Evolutionary conservation across 2,797 vertebrate genomes (phyloP).

Genomic region (Syndactyla subalaris): DNA sequence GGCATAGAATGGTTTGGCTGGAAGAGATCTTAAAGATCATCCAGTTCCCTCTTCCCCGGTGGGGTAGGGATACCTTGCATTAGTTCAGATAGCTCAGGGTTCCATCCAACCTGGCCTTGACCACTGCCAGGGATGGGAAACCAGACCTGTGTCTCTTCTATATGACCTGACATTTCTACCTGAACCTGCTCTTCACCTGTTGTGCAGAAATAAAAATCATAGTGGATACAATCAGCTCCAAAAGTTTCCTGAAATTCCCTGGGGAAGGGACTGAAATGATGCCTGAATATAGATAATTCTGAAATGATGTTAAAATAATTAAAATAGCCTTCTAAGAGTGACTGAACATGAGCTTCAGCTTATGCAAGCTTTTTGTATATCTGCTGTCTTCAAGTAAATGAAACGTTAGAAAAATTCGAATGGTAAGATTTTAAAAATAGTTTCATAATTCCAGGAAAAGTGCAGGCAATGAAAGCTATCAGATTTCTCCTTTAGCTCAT

Average conservation of each 20-base stretch:
- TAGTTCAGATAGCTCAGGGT: not conserved
- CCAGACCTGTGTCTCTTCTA: not conserved
- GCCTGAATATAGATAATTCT: not conserved
- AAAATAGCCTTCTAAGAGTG: not conserved
- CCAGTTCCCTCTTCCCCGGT: not conserved
- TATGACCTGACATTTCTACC: not conserved
- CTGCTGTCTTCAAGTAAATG: not conserved
- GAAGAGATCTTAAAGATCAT: not conserved
- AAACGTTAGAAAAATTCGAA: not conserved
- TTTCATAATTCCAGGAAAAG: not conserved
- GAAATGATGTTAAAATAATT: not conserved
- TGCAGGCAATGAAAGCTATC: not conserved
- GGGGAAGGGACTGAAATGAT: not conserved
- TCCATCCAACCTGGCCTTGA: not conserved
- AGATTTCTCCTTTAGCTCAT: not conserved
- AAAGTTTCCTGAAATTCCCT: not conserved
- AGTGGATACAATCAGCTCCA: not conserved
- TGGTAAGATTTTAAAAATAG: not conserved
- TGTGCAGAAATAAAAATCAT: not conserved
- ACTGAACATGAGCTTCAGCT: not conserved
- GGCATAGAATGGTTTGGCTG: rapidly evolving
- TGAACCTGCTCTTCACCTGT: not conserved
- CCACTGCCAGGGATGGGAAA: not conserved
- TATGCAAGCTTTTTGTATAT: not conserved
- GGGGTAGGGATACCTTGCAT: not conserved